Evolutionary conservation across 2,888 invertebrate species (phyloP).

Genomic region (Heliconius charithonia): DNA sequence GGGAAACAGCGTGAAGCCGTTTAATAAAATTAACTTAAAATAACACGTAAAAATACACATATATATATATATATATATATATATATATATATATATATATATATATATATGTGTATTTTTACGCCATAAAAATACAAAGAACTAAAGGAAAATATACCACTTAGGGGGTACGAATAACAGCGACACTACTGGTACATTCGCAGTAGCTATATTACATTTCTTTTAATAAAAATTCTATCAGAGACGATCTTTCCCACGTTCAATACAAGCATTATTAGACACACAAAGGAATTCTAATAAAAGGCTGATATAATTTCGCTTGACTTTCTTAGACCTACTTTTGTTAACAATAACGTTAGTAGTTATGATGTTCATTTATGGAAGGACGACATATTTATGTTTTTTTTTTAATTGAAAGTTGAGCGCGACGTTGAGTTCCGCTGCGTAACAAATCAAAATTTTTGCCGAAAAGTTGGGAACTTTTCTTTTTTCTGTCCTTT

Average conservation of each 20-base stretch:
- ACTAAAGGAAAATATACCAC: neutral
- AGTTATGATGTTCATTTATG: neutral
- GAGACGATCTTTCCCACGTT: conserved; percentile 16
- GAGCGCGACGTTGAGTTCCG: neutral
- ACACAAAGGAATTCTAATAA: conserved; percentile 5
- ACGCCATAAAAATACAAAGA: no score
- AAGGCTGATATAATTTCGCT: conserved; percentile 18
- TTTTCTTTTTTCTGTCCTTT: no score
- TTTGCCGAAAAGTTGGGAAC: neutral
- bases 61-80: no score
- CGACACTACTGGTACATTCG: neutral
- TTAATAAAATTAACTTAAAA: neutral
- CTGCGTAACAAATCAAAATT: neutral
- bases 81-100: no score
- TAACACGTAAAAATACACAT: neutral
- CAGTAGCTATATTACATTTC: conserved; percentile 3
- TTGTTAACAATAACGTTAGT: neutral
- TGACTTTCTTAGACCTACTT: conserved; percentile 16
- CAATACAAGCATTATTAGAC: conserved; percentile 1
- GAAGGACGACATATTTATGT: neutral
- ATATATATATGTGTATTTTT: no score
- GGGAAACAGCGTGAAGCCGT: no score
- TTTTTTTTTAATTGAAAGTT: neutral
- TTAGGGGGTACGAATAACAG: neutral
- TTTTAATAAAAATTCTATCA: conserved; percentile 20